A percentile compares a stretch with the other conserved stretches of the same genome.
Conservation (phyloP, 2,113 vertebrate genomes). For the Myotis davidii region DNA sequence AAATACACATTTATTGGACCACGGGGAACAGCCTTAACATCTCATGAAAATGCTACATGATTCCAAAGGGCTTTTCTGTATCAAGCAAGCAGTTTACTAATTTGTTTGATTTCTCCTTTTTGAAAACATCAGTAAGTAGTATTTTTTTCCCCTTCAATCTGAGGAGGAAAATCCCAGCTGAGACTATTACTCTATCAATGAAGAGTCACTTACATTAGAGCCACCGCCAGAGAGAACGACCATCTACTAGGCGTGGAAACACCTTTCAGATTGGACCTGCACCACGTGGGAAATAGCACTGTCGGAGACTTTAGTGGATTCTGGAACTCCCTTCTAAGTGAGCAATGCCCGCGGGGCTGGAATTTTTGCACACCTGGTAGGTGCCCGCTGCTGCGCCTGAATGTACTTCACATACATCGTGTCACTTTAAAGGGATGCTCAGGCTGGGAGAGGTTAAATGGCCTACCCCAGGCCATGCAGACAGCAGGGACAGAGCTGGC, state of each 20-base stretch:
- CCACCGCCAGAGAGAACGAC: neutral
- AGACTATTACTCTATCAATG: neutral
- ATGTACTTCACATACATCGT: fast-evolving
- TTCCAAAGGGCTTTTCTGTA: neutral
- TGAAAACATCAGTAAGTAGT: neutral
- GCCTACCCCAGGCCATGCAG: fast-evolving
- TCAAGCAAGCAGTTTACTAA: neutral
- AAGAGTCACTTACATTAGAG: neutral
- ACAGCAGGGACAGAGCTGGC: neutral
- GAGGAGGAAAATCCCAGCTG: neutral
- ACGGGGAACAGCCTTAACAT: neutral
- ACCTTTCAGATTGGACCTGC: neutral
- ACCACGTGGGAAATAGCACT: neutral
- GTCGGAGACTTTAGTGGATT: neutral
- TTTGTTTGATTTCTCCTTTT: neutral
- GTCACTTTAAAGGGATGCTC: neutral
- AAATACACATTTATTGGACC: neutral
- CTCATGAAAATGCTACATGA: neutral
- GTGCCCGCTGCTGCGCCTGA: neutral
- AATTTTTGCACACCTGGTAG: neutral
- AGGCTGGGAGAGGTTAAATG: neutral
- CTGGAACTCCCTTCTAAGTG: neutral
- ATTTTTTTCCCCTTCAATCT: neutral
- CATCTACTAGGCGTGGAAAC: neutral
- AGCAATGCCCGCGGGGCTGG: neutral